Evolutionary conservation across 2,888 invertebrate genomes (phyloP).

Genomic region (Amiota mariae): DNA sequence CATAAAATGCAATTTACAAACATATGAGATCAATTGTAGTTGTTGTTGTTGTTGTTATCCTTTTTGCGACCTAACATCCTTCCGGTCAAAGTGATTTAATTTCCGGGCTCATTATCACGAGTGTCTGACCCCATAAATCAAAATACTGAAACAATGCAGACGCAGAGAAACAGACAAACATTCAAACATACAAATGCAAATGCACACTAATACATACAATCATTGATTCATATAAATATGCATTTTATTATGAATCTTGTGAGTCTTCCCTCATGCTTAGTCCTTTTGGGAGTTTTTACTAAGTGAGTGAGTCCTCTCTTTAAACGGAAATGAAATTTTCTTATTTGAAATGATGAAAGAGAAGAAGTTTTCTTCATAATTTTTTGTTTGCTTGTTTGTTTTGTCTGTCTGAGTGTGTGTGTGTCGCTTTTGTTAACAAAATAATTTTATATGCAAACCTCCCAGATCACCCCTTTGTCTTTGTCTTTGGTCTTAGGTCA

Average conservation of each 20-base stretch:
- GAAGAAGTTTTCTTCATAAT: slow-evolving; percentile 37
- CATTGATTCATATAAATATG: slow-evolving; percentile 1
- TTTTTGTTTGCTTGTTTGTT: slow-evolving; percentile 36
- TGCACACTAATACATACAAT: neutral
- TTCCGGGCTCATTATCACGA: slow-evolving; percentile 68
- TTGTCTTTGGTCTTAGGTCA: too few species aligned
- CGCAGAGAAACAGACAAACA: slow-evolving; percentile 34
- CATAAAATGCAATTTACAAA: slow-evolving; percentile 25
- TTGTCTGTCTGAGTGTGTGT: slow-evolving; percentile 24
- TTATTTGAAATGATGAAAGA: slow-evolving; percentile 45
- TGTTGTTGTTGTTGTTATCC: slow-evolving; percentile 52
- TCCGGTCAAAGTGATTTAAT: slow-evolving; percentile 71
- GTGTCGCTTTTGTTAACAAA: slow-evolving; percentile 66
- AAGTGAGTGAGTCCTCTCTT: neutral
- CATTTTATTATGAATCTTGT: neutral
- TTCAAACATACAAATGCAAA: neutral
- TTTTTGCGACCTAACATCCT: slow-evolving; percentile 66
- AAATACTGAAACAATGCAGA: slow-evolving; percentile 55
- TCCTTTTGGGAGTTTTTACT: neutral
- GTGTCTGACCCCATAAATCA: slow-evolving; percentile 68
- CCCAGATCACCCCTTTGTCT: too few species aligned
- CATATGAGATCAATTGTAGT: slow-evolving; percentile 62
- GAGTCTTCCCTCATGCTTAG: neutral
- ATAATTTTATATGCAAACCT: slow-evolving; percentile 59
- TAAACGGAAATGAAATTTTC: slow-evolving; percentile 68